Evolutionary conservation across 2,888 invertebrate genomes (phyloP).

Genomic region (Phaedon cochleariae): DNA sequence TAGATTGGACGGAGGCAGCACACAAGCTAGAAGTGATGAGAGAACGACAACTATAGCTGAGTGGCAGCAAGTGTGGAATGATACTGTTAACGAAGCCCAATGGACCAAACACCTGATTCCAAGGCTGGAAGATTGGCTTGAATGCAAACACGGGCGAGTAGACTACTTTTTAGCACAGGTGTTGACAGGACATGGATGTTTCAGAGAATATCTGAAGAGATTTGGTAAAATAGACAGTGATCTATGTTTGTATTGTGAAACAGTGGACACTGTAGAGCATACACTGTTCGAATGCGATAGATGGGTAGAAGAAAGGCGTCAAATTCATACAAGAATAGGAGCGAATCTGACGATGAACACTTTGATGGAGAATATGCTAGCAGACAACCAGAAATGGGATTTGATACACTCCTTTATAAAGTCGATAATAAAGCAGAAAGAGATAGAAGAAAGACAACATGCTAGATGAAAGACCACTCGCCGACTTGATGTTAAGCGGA

Average conservation of each 20-base stretch:
- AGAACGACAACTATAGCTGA: not conserved
- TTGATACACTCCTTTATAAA: not conserved
- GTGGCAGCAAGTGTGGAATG: not conserved
- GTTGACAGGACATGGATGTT: constrained; percentile 23
- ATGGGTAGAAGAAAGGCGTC: not conserved
- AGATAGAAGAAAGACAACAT: not conserved
- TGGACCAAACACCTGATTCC: not conserved
- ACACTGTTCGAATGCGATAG: not conserved
- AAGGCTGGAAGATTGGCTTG: no score
- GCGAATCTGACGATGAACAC: not conserved
- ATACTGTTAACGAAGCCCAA: not conserved
- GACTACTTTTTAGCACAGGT: constrained; percentile 8
- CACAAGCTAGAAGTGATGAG: not conserved
- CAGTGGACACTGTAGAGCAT: not conserved
- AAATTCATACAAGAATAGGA: not conserved
- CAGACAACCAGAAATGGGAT: not conserved
- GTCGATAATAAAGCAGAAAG: not conserved
- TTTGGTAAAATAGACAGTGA: not conserved
- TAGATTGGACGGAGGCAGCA: not conserved
- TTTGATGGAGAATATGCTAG: not conserved
- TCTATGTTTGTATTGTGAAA: not conserved
- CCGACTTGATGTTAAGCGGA: not conserved
- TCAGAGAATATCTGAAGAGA: constrained; percentile 11
- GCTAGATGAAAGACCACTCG: not conserved
- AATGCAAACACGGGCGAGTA: not conserved